A percentile compares a stretch with the other conserved stretches of the same genome.
Conservation (phyloP, 2,797 vertebrate species). For the Bufotes viridis region DNA sequence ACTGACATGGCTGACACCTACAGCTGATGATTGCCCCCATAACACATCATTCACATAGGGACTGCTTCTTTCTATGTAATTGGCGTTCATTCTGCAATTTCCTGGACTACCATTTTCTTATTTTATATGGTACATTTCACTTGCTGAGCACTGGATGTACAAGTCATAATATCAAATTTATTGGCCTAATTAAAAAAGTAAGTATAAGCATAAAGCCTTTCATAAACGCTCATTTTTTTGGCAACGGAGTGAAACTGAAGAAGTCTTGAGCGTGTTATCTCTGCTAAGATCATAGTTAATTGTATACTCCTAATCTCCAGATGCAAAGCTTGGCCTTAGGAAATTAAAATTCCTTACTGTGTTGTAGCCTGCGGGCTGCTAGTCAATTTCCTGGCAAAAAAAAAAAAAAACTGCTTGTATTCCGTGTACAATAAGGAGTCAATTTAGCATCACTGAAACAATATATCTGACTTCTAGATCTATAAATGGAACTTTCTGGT, state of each 20-base stretch:
- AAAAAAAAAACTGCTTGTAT: constrained; percentile 37
- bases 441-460: constrained; percentile 59
- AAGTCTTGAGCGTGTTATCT: constrained; percentile 57
- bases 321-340: constrained; percentile 60
- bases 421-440: constrained; percentile 60
- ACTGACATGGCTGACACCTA: neutral
- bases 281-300: constrained; percentile 60
- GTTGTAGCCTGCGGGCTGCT: constrained; percentile 55
- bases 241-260: constrained; percentile 46
- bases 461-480: constrained; percentile 59
- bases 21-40: neutral
- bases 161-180: constrained; percentile 20
- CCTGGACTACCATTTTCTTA: neutral
- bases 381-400: constrained; percentile 61
- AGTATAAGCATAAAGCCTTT: constrained; percentile 35
- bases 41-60: neutral
- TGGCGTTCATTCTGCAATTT: constrained; percentile 4
- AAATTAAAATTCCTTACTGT: constrained; percentile 62
- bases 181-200: constrained; percentile 11
- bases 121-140: constrained; percentile 34
- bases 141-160: neutral
- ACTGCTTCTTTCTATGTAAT: neutral
- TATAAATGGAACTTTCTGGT: constrained; percentile 43
- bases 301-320: constrained; percentile 61
- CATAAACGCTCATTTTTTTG: constrained; percentile 50